Base-by-base conservation (phyloP, 2,113 vertebrate species). In the Blennius ocellaris region DNA sequence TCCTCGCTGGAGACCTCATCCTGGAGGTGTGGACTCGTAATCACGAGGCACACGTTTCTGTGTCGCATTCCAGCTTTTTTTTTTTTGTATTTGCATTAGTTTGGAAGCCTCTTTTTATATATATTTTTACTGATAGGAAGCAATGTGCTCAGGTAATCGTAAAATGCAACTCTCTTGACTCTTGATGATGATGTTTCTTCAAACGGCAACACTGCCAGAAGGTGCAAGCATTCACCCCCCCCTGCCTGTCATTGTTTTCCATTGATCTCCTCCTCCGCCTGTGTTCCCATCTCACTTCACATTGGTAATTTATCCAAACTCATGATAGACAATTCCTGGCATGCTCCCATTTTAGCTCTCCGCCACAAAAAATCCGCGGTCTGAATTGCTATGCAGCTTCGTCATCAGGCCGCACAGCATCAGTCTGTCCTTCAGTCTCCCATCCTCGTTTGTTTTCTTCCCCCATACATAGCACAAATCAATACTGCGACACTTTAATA, bases 11-110 rank as follows among this genome's bases (percentile, higher is more conserved):
- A 60, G 98, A 99, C 87, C 90, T 97, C 80, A 95, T 99, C 63
- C 92, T 98, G 6, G 98, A 99, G 96, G 98, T 99, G 45, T 9
- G 59, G n/a, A n/a, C n/a, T n/a, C n/a, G n/a, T n/a, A n/a, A n/a
- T n/a, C n/a, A n/a, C n/a, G n/a, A n/a, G n/a, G n/a, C n/a, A 30
- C 21, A 30, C 21, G 21, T 2, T 30, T 30, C 21, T 30, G 21
- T 30, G 21, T 30, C 21, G 4, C 4, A 30, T 30, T 30, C 21
- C 21, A 30, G 21, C 21, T 30, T 30, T 30, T 30, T 30, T 30
- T 30, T 30, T 30, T 30, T 2, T 30, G 21, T 30, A 4, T 30
- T 30, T 30, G 21, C 21, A 30, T 30, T 30, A 30, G 21, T 30
- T 30, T 30, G 21, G 21, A 30, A 30, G 21, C 21, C 2, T 30